Base-by-base conservation (phyloP, 2,888 invertebrate species). In the Leucophora obtusa region DNA sequence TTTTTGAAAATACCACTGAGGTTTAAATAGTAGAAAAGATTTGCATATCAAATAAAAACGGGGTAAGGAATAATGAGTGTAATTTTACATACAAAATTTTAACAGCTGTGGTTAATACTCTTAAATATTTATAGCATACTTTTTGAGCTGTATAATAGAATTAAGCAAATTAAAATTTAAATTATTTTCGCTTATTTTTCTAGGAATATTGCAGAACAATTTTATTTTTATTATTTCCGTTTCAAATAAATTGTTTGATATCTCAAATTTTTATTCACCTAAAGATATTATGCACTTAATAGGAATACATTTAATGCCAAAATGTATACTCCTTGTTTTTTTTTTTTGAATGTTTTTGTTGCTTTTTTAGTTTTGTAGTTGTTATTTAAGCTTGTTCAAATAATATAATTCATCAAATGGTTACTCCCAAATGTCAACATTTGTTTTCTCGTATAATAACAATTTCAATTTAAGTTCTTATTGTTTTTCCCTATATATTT, bases 401-500 rank as follows among this genome's bases (percentile, higher is more conserved):
- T 38, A 38, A 38, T 38, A 14, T 38, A 38, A 47, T 47, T 47
- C 43, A 47, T 47, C 43, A 47, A 47, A 47, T n/a, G n/a, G 43
- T 47, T 47, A 47, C 43, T 47, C 43, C 43, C 43, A 47, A 47
- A 47, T 47, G 43, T 47, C 43, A 47, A 47, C 43, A 47, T 15
- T 47, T 47, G n/a, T n/a, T 47, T 47, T 47, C n/a, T 6, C 2
- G 0, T 47, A 47, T 47, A n/a, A n/a, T 2, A 38, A 38, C 38
- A 38, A 11, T 38, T 38, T 14, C 38, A 38, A 38, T 11, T 38
- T 38, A 38, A 9, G 38, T 38, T 38, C 11, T 38, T 11, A 38
- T 38, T 38, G 38, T 28, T 7, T 28, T 28, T 28, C 7, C 24
- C 24, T 24, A 24, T 24, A 5, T 24, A 24, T 24, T 24, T 24